These are phyloP conservation scores for Apis laboriosa DNA, from an alignment of 1,140 invertebrate species.

Conservation along the genomic window DNA sequence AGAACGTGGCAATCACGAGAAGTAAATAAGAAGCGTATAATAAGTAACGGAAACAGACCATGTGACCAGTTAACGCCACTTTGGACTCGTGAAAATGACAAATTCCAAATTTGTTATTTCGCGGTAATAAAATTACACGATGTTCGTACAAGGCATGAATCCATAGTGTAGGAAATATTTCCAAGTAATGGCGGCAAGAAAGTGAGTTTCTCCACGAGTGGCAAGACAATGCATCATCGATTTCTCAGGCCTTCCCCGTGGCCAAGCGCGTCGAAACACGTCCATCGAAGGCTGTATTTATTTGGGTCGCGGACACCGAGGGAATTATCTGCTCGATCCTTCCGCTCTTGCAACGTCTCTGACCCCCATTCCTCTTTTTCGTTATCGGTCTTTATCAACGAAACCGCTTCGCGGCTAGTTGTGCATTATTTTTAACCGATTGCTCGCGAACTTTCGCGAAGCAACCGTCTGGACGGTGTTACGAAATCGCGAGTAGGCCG, in stretches of 20 bases:
- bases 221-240: slow-evolving; percentile 53
- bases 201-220: slow-evolving; percentile 39
- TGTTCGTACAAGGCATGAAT: too few relatives aligned
- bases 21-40: too few relatives aligned
- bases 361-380: slow-evolving; percentile 43
- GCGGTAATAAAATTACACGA: too few relatives aligned
- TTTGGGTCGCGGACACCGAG: slow-evolving; percentile 62
- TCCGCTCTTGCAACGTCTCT: slow-evolving; percentile 57
- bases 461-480: neutral
- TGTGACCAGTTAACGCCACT: too few relatives aligned
- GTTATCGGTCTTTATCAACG: slow-evolving; percentile 28
- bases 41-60: too few relatives aligned
- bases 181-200: neutral
- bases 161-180: neutral
- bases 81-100: too few relatives aligned
- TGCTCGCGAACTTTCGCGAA: neutral
- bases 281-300: slow-evolving; percentile 60
- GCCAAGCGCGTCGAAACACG: slow-evolving; percentile 1
- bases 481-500: neutral
- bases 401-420: neutral
- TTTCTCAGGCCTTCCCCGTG: slow-evolving; percentile 53
- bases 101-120: too few relatives aligned
- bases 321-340: slow-evolving; percentile 57
- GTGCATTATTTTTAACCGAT: slow-evolving; percentile 30
- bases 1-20: too few relatives aligned